Base-by-base conservation (phyloP, 2,888 invertebrate genomes). In the Tridacna gigas region DNA sequence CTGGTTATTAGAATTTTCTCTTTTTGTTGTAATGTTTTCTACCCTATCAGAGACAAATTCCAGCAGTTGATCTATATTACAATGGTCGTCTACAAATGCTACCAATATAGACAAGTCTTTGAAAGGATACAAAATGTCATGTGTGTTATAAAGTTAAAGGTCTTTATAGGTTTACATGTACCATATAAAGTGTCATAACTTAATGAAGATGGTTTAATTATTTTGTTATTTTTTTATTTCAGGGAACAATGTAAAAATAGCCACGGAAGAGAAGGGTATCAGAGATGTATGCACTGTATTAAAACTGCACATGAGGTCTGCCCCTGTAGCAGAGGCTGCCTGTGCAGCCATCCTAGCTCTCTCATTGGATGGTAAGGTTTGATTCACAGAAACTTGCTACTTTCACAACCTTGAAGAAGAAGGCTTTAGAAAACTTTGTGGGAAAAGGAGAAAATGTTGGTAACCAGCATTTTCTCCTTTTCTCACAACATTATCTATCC, bases 281-380 rank as follows among this genome's bases (percentile, higher is more conserved):
- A 77, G 83, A 25, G 90, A 92, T 76, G 92, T 94, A 11, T 91
- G 91, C 74, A 85, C 88, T n/a, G 91, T 91, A 0, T 83, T 94
- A 69, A 89, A 86, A 63, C 86, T 83, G 18, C 94, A 94, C 87
- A 87, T 88, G 80, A 82, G 87, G 15, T 90, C 89, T 15, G 75
- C 92, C 3, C 92, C 91, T 18, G 90, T 94, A 0, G 91, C 91
- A 3, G 93, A 93, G 80, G 91, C 93, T 3, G 93, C 92, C 0
- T 91, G 91, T 78, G 93, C 94, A 13, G 92, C 92, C 11, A 83
- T 94, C 15, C 75, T 94, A 0, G 91, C 94, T 37, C 89, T 94
- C 0, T 92, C 93, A 26, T 86, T 94, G 18, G 93, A 94, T 88
- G 94, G 94, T 94, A 80, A 81, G n/a, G 91, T 56, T 20, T 20